Percentiles rank a stretch among this genome's conserved stretches.
Evolutionary conservation across 37 sponge, comb jelly and placozoan genomes (phyloP).

Genomic region (Ephydatia muelleri): DNA sequence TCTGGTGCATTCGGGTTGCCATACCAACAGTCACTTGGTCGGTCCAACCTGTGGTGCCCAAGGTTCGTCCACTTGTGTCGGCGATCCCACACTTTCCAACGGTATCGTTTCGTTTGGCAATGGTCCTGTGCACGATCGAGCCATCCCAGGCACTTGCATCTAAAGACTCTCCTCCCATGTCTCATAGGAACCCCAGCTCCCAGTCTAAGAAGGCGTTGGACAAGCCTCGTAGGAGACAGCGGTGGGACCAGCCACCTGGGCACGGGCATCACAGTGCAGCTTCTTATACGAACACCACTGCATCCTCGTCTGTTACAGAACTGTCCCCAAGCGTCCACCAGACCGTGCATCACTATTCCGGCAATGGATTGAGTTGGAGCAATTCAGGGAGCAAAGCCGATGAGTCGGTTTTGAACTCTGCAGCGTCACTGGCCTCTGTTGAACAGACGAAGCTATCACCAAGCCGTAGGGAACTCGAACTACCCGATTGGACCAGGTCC

Average conservation of each 20-base stretch:
- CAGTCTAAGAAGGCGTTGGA: neutral
- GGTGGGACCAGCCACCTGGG: neutral
- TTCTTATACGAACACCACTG: neutral
- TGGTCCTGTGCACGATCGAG: neutral
- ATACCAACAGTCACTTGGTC: neutral
- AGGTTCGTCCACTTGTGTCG: neutral
- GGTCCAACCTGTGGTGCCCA: neutral
- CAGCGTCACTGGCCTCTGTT: neutral
- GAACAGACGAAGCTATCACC: neutral
- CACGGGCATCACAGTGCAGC: neutral
- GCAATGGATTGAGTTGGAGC: neutral
- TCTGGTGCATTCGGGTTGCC: neutral
- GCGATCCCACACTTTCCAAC: neutral
- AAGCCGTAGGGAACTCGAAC: neutral
- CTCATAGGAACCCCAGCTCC: neutral
- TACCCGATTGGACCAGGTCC: neutral
- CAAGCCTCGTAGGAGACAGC: neutral
- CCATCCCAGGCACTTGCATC: neutral
- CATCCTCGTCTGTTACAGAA: neutral
- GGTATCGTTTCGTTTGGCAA: neutral
- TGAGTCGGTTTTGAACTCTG: neutral
- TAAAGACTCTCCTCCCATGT: neutral
- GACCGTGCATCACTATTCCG: neutral
- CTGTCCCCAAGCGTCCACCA: neutral
- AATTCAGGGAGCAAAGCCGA: neutral